Percentiles rank a stretch among this genome's conserved stretches.
These are phyloP conservation scores for Drosophila nasuta DNA, from an alignment of 1,140 invertebrate species.

Conservation along the genomic window DNA sequence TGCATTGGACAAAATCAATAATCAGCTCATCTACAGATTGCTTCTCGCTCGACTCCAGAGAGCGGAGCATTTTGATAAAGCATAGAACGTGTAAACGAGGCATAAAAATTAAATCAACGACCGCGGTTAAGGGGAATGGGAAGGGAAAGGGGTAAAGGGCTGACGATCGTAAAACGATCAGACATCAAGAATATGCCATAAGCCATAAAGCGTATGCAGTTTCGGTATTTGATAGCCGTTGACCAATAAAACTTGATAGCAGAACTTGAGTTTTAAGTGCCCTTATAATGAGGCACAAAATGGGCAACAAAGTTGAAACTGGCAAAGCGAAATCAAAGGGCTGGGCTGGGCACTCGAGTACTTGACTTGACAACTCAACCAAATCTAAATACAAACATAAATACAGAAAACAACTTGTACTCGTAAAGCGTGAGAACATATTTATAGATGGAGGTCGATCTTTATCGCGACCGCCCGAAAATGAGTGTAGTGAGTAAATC, in stretches of 20 bases:
- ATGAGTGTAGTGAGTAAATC: constrained; percentile 43
- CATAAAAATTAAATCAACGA: constrained; percentile 46
- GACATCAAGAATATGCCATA: constrained; percentile 43
- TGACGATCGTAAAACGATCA: constrained; percentile 52
- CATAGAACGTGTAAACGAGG: constrained; percentile 45
- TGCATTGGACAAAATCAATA: constrained; percentile 50
- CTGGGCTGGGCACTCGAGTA: constrained; percentile 3
- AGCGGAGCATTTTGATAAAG: background rate
- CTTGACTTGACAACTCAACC: constrained; percentile 55
- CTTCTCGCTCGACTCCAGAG: background rate
- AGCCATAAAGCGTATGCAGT: constrained; percentile 54
- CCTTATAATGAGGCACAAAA: constrained; percentile 61
- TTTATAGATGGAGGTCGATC: constrained; percentile 51
- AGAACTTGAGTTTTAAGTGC: constrained; percentile 47
- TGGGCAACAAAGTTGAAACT: constrained; percentile 56
- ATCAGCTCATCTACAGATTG: constrained; percentile 24
- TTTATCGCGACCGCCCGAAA: constrained; percentile 28
- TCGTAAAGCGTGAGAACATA: constrained; percentile 62
- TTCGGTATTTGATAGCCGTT: constrained; percentile 47
- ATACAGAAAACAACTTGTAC: background rate
- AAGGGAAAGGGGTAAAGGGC: background rate
- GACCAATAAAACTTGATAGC: constrained; percentile 45
- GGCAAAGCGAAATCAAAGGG: background rate
- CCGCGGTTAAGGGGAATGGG: no score
- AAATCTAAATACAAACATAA: constrained; percentile 1